A percentile compares a stretch with the other conserved stretches of the same genome.
Conservation (phyloP, 2,797 vertebrate genomes). For the Tokudaia tokunoshimensis region DNA sequence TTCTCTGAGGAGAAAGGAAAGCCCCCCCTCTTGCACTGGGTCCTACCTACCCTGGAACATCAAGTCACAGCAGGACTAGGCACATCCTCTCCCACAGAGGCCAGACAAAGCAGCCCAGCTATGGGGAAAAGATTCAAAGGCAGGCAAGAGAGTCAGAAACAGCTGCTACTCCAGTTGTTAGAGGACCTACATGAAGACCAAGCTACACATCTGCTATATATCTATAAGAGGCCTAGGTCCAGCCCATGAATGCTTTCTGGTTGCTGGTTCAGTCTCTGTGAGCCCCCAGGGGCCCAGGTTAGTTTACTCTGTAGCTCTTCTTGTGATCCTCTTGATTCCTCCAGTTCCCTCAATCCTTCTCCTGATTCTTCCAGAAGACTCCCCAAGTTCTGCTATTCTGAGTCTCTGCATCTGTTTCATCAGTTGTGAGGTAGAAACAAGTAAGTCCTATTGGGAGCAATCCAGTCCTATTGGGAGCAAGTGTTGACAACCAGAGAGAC, state of each 20-base stretch:
- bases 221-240: too few relatives aligned
- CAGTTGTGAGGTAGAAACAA: neutral
- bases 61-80: neutral
- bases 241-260: too few relatives aligned
- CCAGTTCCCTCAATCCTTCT: neutral
- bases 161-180: neutral
- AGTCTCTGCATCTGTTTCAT: neutral
- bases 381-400: neutral
- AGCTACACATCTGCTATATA: neutral
- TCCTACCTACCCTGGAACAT: neutral
- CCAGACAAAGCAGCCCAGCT: neutral
- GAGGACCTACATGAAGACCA: neutral
- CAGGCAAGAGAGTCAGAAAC: neutral
- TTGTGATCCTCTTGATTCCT: too few relatives aligned
- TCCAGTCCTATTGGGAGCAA: too few relatives aligned
- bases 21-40: too few relatives aligned
- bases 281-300: too few relatives aligned
- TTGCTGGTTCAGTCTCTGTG: too few relatives aligned
- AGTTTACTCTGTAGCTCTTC: too few relatives aligned
- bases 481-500: neutral
- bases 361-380: neutral
- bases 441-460: too few relatives aligned
- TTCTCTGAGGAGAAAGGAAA: neutral
- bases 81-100: neutral
- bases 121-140: neutral